Percentiles rank a stretch among this genome's conserved stretches.
These are phyloP conservation scores for Leptopterna dolabrata DNA, from an alignment of 2,888 invertebrate genomes.

Conservation along the genomic window DNA sequence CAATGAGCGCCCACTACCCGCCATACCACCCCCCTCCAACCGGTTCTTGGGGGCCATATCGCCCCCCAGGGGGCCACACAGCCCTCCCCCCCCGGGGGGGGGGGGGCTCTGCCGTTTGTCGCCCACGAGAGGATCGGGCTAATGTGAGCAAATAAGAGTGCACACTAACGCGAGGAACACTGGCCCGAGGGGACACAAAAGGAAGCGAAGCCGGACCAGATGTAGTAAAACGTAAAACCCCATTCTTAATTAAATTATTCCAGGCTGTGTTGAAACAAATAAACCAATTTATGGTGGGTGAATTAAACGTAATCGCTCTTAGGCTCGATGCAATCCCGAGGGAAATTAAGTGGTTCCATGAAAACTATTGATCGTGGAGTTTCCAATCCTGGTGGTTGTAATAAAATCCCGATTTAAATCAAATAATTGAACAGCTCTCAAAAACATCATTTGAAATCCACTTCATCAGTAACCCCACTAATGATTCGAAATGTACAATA, in stretches of 20 bases:
- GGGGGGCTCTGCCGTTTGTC: too few relatives aligned
- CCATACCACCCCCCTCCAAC: background rate
- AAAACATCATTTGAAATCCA: too few relatives aligned
- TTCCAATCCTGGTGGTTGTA: too few relatives aligned
- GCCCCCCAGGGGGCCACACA: too few relatives aligned
- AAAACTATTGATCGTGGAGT: too few relatives aligned
- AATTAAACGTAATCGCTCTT: background rate
- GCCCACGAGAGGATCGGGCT: background rate
- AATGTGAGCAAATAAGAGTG: conserved; percentile 2
- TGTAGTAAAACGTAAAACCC: background rate
- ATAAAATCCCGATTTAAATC: too few relatives aligned
- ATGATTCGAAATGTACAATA: too few relatives aligned
- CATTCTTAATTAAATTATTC: background rate
- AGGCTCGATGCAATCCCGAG: background rate
- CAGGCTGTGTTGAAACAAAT: background rate
- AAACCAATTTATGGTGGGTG: background rate
- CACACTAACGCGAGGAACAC: background rate
- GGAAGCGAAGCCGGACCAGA: background rate
- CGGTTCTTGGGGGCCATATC: background rate
- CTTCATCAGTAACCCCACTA: too few relatives aligned
- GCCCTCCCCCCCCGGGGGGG: too few relatives aligned
- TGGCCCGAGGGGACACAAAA: background rate
- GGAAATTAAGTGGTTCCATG: background rate
- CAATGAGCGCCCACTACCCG: background rate
- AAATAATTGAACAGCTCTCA: too few relatives aligned